A percentile compares a stretch with the other conserved stretches of the same genome.
phyloP scores from a whole-genome alignment of 1,140 invertebrate genomes.

The Drosophila repleta region DNA sequence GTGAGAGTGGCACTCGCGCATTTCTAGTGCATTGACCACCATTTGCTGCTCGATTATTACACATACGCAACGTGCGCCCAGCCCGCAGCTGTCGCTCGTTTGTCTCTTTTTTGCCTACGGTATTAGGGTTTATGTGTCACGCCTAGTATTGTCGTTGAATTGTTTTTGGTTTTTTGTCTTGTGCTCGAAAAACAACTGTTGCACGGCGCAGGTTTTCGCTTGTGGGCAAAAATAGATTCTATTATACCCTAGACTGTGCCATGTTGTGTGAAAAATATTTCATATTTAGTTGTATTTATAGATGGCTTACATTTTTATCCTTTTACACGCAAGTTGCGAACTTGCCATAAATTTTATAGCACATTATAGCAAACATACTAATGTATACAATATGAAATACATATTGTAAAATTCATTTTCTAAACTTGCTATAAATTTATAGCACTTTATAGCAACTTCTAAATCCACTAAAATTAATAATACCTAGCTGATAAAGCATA shows the following conservation, averaged over 20 bases:
- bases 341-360: neutral
- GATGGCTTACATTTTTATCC: too few species aligned
- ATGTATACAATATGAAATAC: too few species aligned
- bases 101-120: conserved; percentile 21
- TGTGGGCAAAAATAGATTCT: neutral
- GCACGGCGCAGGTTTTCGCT: conserved; percentile 5
- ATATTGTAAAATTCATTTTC: too few species aligned
- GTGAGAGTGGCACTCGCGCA: conserved; percentile 10
- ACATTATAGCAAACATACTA: neutral
- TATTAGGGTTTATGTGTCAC: conserved; percentile 79
- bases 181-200: conserved; percentile 34
- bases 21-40: conserved; percentile 63
- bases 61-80: conserved; percentile 61
- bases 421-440: neutral
- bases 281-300: too few species aligned
- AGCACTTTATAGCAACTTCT: neutral
- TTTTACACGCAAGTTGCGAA: too few species aligned
- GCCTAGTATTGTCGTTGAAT: conserved; percentile 47
- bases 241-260: conserved; percentile 1
- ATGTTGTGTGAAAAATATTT: neutral
- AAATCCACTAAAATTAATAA: neutral
- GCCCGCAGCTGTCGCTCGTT: conserved; percentile 7
- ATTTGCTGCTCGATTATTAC: conserved; percentile 50
- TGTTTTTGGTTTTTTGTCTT: neutral
- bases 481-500: neutral